Evolutionary conservation across 2,888 invertebrate species (phyloP).

Genomic region (Drosophila picticornis): DNA sequence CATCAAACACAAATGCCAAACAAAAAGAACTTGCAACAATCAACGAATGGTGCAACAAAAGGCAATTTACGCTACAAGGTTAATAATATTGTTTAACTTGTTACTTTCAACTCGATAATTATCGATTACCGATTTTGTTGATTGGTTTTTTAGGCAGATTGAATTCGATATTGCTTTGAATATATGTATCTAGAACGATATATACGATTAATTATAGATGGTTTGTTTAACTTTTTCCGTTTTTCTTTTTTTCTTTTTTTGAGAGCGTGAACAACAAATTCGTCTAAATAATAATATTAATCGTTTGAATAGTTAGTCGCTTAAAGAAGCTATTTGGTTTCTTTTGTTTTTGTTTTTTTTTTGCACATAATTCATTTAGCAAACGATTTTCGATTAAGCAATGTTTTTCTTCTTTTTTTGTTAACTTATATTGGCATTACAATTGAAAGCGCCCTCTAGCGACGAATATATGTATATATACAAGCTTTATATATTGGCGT

Average conservation of each 20-base stretch:
- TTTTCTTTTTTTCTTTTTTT: slow-evolving; percentile 13
- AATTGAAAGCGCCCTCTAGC: slow-evolving; percentile 32
- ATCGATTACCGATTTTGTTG: slow-evolving; percentile 1
- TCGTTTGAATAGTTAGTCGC: slow-evolving; percentile 23
- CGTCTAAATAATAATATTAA: slow-evolving; percentile 58
- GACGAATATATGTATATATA: background rate
- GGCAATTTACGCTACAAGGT: slow-evolving; percentile 61
- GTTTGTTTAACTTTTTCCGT: slow-evolving; percentile 4
- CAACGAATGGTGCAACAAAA: slow-evolving; percentile 54
- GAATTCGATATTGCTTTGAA: slow-evolving; percentile 21
- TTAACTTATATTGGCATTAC: background rate
- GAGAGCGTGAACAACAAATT: slow-evolving; percentile 67
- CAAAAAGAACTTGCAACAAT: slow-evolving; percentile 28
- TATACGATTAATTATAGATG: slow-evolving; percentile 22
- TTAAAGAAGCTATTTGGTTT: slow-evolving; percentile 10
- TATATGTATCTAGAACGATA: slow-evolving; percentile 12
- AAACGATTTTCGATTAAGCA: slow-evolving; percentile 32
- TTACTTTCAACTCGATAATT: slow-evolving; percentile 8
- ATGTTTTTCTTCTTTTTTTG: slow-evolving; percentile 1
- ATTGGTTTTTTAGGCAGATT: slow-evolving; percentile 25
- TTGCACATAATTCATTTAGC: slow-evolving; percentile 42
- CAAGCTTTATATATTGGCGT: background rate
- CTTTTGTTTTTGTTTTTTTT: background rate
- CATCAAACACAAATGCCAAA: slow-evolving; percentile 20
- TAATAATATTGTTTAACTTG: slow-evolving; percentile 34